Evolutionary conservation across 2,797 vertebrate species (phyloP).

Genomic region (Melanotaenia boesemani): DNA sequence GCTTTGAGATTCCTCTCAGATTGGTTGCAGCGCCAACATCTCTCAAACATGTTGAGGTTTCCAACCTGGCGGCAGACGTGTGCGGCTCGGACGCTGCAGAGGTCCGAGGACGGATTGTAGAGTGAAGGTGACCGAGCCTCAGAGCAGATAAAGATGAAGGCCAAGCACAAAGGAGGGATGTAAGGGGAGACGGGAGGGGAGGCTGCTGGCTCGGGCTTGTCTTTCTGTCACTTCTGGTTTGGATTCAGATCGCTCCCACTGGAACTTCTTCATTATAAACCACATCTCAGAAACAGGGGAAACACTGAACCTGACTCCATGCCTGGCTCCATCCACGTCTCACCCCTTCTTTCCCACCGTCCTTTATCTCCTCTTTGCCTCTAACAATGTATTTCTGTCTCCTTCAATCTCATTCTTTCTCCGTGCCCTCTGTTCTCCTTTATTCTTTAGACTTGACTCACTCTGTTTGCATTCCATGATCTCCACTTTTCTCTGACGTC

Average conservation of each 20-base stretch:
- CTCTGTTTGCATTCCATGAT: conserved; percentile 50
- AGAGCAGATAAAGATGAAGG: conserved; percentile 51
- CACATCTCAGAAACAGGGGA: conserved; percentile 37
- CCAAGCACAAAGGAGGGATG: conserved; percentile 27
- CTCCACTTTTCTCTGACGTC: conserved; percentile 21
- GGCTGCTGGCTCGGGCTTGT: conserved; percentile 50
- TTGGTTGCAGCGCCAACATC: conserved; percentile 38
- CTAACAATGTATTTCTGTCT: conserved; percentile 34
- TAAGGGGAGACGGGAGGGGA: conserved; percentile 34
- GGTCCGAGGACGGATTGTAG: conserved; percentile 27
- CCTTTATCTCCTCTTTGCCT: conserved; percentile 22
- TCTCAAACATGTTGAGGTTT: conserved; percentile 51
- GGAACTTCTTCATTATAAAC: conserved; percentile 60
- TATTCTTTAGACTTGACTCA: conserved; percentile 21
- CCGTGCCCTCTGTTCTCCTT: conserved; percentile 23
- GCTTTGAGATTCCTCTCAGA: conserved; percentile 69
- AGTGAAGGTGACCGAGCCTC: conserved; percentile 55
- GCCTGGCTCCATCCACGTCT: conserved; percentile 50
- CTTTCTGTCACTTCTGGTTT: conserved; percentile 75
- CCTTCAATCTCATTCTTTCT: conserved; percentile 16
- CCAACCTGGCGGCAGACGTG: conserved; percentile 48
- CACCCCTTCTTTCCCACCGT: conserved; percentile 47
- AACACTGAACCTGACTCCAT: conserved; percentile 51
- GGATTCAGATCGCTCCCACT: conserved; percentile 38
- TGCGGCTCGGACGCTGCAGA: conserved; percentile 7